Evolutionary conservation across 2,113 vertebrate species (phyloP).

Genomic region (Merops nubicus): DNA sequence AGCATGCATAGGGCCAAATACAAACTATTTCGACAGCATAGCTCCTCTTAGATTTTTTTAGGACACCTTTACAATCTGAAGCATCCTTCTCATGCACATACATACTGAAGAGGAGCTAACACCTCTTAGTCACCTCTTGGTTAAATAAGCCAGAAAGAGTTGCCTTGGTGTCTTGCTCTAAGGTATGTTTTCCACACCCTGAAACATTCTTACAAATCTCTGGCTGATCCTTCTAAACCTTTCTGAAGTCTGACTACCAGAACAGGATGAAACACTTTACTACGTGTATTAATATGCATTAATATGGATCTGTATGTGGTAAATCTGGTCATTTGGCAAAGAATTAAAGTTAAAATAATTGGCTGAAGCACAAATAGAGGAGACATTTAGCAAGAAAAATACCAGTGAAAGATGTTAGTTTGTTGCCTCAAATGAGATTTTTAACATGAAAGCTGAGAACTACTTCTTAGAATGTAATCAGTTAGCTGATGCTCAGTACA

Average conservation of each 20-base stretch:
- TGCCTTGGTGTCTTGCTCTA: neutral
- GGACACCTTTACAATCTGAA: neutral
- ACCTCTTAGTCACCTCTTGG: neutral
- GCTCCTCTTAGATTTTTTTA: neutral
- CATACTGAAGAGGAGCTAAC: neutral
- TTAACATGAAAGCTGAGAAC: neutral
- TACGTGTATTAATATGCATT: neutral
- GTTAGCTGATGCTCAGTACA: neutral
- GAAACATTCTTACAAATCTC: neutral
- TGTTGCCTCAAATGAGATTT: neutral
- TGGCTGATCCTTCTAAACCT: neutral
- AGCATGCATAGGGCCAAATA: neutral
- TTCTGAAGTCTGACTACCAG: neutral
- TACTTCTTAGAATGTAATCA: neutral
- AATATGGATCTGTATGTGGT: neutral
- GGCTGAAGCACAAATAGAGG: neutral
- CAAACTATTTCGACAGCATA: neutral
- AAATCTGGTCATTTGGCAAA: neutral
- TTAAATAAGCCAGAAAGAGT: neutral
- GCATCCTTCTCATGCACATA: neutral
- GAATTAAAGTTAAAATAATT: constrained; percentile 10
- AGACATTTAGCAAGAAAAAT: neutral
- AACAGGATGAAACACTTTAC: neutral
- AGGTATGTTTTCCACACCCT: neutral
- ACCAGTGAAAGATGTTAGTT: neutral